phyloP scores from a whole-genome alignment of 2,888 invertebrate genomes.

The Epinotia demarniana region DNA sequence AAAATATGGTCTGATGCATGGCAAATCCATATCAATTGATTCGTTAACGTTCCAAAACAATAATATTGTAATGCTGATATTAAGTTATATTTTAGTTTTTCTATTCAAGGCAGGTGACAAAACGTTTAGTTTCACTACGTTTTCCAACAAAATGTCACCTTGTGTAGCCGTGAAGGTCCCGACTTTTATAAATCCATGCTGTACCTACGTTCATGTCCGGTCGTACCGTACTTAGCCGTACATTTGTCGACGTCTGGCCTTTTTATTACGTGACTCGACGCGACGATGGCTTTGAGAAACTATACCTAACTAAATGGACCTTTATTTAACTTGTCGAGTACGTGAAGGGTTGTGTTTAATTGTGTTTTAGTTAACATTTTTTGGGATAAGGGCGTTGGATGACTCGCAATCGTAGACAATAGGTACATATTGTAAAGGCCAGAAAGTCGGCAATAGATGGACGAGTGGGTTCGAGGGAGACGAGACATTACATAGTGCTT shows the following conservation, averaged over 20 bases:
- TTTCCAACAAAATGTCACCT: conserved; percentile 2
- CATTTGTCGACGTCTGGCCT: conserved; percentile 24
- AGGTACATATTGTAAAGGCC: too few species aligned
- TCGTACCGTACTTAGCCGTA: conserved; percentile 8
- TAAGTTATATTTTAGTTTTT: not conserved
- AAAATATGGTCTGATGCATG: not conserved
- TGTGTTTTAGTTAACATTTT: conserved; percentile 18
- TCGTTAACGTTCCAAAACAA: not conserved
- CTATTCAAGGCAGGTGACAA: not conserved
- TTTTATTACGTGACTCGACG: conserved; percentile 33
- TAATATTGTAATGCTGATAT: not conserved
- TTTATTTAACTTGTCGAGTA: conserved; percentile 17
- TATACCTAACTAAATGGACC: conserved; percentile 17
- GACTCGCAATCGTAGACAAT: too few species aligned
- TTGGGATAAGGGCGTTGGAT: not conserved
- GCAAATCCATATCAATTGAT: not conserved
- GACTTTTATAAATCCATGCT: conserved; percentile 25
- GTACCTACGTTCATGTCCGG: conserved; percentile 9
- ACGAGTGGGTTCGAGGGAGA: too few species aligned
- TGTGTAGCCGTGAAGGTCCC: not conserved
- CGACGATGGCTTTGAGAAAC: not conserved
- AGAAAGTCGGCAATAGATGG: too few species aligned
- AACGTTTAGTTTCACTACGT: not conserved
- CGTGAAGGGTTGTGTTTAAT: conserved; percentile 7
- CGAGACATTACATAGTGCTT: too few species aligned